Evolutionary conservation across 2,113 vertebrate species (phyloP).

Genomic region (Cheirogaleus medius): DNA sequence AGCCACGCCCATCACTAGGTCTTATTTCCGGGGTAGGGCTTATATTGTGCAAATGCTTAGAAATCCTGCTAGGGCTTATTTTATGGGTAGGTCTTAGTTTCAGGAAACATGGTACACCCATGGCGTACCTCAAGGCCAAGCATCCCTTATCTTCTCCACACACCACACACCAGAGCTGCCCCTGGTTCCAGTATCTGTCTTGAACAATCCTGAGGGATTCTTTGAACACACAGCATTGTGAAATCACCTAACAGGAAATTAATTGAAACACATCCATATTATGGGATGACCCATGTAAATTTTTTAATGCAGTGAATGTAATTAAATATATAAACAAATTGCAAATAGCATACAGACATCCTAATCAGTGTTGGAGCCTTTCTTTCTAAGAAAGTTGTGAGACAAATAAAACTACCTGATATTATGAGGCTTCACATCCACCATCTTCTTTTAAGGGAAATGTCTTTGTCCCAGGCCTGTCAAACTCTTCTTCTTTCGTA

Average conservation of each 20-base stretch:
- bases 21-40: no score
- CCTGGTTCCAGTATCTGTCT: neutral
- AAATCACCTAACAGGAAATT: neutral
- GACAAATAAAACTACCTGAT: neutral
- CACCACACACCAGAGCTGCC: neutral
- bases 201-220: neutral
- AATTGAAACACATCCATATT: neutral
- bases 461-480: neutral
- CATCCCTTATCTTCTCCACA: neutral
- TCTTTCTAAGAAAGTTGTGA: neutral
- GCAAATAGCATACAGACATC: neutral
- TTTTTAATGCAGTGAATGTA: neutral
- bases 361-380: neutral
- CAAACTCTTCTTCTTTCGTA: neutral
- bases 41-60: no score
- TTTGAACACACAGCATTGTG: neutral
- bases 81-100: no score
- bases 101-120: no score
- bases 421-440: neutral
- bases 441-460: neutral
- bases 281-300: neutral
- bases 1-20: no score
- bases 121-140: no score
- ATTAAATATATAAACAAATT: neutral
- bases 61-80: no score